Base-by-base conservation (phyloP, 1,140 invertebrate species). In the Monochamus saltuarius region DNA sequence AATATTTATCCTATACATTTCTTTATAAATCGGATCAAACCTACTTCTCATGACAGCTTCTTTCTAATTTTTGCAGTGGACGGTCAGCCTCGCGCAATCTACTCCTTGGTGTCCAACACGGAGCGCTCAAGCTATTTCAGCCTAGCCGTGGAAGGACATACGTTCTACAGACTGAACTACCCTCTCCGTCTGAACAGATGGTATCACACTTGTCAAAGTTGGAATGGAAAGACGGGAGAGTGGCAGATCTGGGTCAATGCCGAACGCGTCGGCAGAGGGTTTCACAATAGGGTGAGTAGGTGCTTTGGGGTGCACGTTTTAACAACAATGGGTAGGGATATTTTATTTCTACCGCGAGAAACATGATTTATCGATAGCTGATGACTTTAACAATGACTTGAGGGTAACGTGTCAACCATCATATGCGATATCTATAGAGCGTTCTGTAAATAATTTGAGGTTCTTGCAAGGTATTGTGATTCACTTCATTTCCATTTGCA, bases 211-310 rank as follows among this genome's bases (percentile, higher is more conserved):
- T 92, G 90, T 70, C 86, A 89, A 66, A 91, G 89, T 53, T 92
- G 90, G 90, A 92, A 91, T 73, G 89, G 89, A 22, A 87, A 85
- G 68, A 90, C 89, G 9, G 90, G 89, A 42, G 89, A 92, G 77
- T 92, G 90, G 90, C 89, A 91, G 78, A 85, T 91, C 53, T 92
- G 89, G 89, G 85, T 92, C 43, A 90, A 91, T 74, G 85, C 86
- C 22, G 89, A 91, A 73, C 81, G 89, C 62, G 88, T 91, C 19
- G 89, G 89, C 59, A 81, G 89, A 70, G 90, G 90, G 52, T 91
- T 89, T 76, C 86, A 91, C 76, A 91, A 91, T 75, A 83, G 89
- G 79, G 89, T 91, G 79, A 87, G 85, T 78, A 42, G 54, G 22
- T n/a, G 19, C 13, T 43, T 13, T 42, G 36, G 50, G 6, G 19